Base-by-base conservation (phyloP, 2,888 invertebrate genomes). In the Beris morrisii region DNA sequence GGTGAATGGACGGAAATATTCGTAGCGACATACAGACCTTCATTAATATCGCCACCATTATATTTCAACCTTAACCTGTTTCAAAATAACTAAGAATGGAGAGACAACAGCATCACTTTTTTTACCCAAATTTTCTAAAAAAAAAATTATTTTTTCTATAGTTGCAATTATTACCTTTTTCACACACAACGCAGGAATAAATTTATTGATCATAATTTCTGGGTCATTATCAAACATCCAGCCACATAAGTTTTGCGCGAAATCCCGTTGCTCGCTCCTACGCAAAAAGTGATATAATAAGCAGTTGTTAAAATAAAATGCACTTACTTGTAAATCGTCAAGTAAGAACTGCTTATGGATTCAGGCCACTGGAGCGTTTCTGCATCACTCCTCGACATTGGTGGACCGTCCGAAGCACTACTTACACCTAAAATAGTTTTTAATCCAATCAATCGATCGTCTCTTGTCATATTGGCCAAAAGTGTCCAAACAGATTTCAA, bases 241-340 rank as follows among this genome's bases (percentile, higher is more conserved):
- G 22, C 94, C 94, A 82, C 96, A 96, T 69, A 96, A 82, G 77
- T 89, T 88, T 69, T 96, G 82, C 1, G 93, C 93, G 76, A 88
- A 87, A 71, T 89, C 89, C 69, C 95, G 86, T 77, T 91, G 90
- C 58, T 86, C 85, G 71, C 89, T 88, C 74, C 90, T 88, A 74
- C 53, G 55, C 64, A 7, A 56, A 66, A 55, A 28, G 56, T 15
- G 32, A 28, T 38, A 32, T 50, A 54, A 45, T 48, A 70, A 69
- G 44, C 13, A 38, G 1, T 53, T 53, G 11, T 28, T 30, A 3
- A 43, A 2, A 48, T 11, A 54, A 54, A 43, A 48, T 15, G 5
- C 4, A 5, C 71, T 69, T 68, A 78, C 79, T 75, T 73, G 67
- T 78, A 80, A 65, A 74, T 74, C 11, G 79, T 70, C 0, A 79